These are phyloP conservation scores for Cremastinae sp. DNA, from an alignment of 2,888 invertebrate species.

Conservation along the genomic window DNA sequence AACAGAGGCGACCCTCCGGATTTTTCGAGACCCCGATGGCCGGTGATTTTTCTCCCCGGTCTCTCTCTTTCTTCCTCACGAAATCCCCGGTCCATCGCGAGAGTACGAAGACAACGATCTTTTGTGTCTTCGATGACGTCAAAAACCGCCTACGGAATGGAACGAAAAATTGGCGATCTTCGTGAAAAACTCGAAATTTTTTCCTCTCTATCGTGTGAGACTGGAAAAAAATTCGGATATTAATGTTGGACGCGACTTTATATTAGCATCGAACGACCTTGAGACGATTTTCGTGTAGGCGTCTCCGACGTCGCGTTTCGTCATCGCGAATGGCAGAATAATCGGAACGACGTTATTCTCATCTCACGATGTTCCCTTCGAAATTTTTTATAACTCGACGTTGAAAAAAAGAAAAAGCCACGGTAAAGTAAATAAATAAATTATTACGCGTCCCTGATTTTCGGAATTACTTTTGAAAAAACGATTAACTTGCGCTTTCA, in stretches of 20 bases:
- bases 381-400: conserved; percentile 19
- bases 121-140: not conserved
- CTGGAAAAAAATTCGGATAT: conserved; percentile 24
- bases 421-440: not conserved
- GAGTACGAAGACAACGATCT: not conserved
- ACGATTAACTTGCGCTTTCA: conserved; percentile 45
- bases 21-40: not conserved
- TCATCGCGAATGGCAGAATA: conserved; percentile 29
- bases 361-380: conserved; percentile 27
- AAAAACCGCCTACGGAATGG: not conserved
- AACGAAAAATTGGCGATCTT: conserved; percentile 5
- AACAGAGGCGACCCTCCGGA: conserved; percentile 1
- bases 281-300: conserved; percentile 42
- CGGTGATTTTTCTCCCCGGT: not conserved
- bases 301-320: conserved; percentile 22
- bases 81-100: not conserved
- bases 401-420: not conserved
- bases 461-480: conserved; percentile 14
- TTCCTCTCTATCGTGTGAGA: not conserved
- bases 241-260: conserved; percentile 44
- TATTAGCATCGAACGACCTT: conserved; percentile 69
- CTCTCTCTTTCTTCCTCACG: too few species aligned
- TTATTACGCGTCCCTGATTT: conserved; percentile 14
- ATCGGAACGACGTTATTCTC: conserved; percentile 5
- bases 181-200: not conserved